These are phyloP conservation scores for Podarcis lilfordi DNA, from an alignment of 2,797 vertebrate genomes.

Conservation along the genomic window DNA sequence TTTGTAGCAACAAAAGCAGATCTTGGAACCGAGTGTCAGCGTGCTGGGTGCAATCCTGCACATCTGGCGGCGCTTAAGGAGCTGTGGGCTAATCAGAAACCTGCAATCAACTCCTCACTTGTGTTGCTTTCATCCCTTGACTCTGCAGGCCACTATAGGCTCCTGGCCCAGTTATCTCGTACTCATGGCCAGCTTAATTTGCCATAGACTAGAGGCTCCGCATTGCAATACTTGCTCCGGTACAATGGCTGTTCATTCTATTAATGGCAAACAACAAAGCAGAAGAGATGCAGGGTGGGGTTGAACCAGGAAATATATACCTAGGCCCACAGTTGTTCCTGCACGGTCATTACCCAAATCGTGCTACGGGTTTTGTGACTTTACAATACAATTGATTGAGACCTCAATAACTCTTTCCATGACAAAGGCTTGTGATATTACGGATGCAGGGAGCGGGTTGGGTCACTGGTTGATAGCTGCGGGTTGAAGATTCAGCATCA, in stretches of 20 bases:
- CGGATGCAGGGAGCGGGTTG: constrained; percentile 66
- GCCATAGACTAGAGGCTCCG: constrained; percentile 29
- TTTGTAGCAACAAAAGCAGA: not conserved
- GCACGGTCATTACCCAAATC: constrained; percentile 66
- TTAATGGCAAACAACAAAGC: constrained; percentile 61
- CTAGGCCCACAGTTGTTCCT: constrained; percentile 55
- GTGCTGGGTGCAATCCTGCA: constrained; percentile 20
- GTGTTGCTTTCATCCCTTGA: constrained; percentile 22
- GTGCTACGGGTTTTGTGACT: constrained; percentile 74
- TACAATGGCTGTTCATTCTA: constrained; percentile 55
- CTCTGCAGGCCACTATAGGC: not conserved
- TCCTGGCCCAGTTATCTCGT: constrained; percentile 36
- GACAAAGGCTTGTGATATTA: constrained; percentile 75
- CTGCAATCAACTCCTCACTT: constrained; percentile 29
- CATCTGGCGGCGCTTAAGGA: constrained; percentile 41
- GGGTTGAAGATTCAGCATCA: constrained; percentile 67
- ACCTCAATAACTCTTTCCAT: constrained; percentile 75
- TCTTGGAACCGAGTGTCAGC: not conserved
- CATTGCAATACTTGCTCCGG: constrained; percentile 22
- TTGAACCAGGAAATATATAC: constrained; percentile 38
- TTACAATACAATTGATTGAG: constrained; percentile 72
- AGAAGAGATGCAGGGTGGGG: constrained; percentile 33
- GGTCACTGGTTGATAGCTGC: constrained; percentile 77
- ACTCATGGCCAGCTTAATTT: constrained; percentile 42
- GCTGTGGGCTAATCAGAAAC: constrained; percentile 46